Percentiles rank a stretch among this genome's conserved stretches.
Conservation (phyloP, 2,113 vertebrate genomes). For the Ramphastos sulfuratus region DNA sequence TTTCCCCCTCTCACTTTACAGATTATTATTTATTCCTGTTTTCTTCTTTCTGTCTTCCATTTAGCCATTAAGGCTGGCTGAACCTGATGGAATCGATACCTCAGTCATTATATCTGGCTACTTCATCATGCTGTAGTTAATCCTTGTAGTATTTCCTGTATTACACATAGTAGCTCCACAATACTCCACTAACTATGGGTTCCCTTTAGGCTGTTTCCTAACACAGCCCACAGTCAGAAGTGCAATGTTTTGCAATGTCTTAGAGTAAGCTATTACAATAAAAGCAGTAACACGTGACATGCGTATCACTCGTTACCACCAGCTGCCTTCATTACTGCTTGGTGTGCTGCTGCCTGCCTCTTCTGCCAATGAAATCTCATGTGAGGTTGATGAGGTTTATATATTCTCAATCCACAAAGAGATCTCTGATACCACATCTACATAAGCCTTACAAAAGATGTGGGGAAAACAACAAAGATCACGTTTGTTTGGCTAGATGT, state of each 20-base stretch:
- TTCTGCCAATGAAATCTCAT: not conserved
- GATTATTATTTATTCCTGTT: not conserved
- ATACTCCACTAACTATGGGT: not conserved
- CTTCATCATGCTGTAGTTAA: not conserved
- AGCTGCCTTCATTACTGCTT: not conserved
- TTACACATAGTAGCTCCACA: not conserved
- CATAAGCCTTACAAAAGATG: not conserved
- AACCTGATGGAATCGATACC: fast-evolving
- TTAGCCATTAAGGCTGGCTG: not conserved
- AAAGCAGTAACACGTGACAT: not conserved
- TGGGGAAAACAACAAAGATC: not conserved
- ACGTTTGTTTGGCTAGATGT: not conserved
- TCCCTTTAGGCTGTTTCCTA: not conserved
- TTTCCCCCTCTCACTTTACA: not conserved
- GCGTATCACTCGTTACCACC: not conserved
- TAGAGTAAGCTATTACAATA: not conserved
- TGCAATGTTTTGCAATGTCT: not conserved
- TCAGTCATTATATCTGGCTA: not conserved
- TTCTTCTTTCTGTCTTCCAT: not conserved
- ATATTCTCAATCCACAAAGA: not conserved
- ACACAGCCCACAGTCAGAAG: not conserved
- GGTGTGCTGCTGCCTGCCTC: not conserved
- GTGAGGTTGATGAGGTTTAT: not conserved
- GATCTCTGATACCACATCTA: not conserved
- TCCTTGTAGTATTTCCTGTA: not conserved